Percentiles rank a stretch among this genome's conserved stretches.
phyloP scores from a whole-genome alignment of 2,888 invertebrate species.

The Suillia variegata region DNA sequence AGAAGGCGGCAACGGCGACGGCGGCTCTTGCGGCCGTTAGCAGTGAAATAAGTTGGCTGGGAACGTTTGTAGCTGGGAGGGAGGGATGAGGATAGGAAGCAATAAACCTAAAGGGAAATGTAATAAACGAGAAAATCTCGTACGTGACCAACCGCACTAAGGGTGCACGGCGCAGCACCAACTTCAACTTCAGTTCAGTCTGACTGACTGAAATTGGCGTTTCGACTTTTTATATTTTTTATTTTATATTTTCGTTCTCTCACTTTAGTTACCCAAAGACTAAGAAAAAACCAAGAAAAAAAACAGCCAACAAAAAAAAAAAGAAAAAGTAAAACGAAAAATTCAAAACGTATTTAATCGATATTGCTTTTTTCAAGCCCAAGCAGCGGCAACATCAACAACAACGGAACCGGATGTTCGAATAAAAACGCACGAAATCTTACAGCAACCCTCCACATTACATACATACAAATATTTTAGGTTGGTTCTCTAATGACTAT shows the following conservation, averaged over 20 bases:
- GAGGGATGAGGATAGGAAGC: conserved; percentile 50
- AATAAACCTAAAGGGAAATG: conserved; percentile 59
- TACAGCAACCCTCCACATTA: conserved; percentile 13
- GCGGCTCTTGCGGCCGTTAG: conserved; percentile 26
- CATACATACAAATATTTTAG: too few relatives aligned
- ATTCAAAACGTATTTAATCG: conserved; percentile 31
- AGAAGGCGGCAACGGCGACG: too few relatives aligned
- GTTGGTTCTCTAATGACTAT: too few relatives aligned
- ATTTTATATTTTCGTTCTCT: conserved; percentile 2
- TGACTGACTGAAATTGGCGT: conserved; percentile 13
- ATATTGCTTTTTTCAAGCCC: conserved; percentile 24
- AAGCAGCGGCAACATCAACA: conserved; percentile 21
- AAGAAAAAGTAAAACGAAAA: conserved; percentile 21
- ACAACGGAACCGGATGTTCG: background rate
- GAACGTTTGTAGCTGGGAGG: background rate
- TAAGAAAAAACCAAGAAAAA: too few relatives aligned
- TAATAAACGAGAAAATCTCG: conserved; percentile 60
- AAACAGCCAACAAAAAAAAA: conserved; percentile 12
- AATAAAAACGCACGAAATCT: conserved; percentile 15
- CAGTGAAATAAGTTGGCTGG: background rate
- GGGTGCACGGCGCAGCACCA: too few relatives aligned
- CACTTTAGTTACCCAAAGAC: background rate
- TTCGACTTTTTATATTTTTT: background rate
- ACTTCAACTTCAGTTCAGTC: background rate
- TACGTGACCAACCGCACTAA: conserved; percentile 59